Evolutionary conservation across 2,113 vertebrate species (phyloP), one percentile per base, ranked within the genome.

Genomic region (Entomyzon cyanotis): DNA sequence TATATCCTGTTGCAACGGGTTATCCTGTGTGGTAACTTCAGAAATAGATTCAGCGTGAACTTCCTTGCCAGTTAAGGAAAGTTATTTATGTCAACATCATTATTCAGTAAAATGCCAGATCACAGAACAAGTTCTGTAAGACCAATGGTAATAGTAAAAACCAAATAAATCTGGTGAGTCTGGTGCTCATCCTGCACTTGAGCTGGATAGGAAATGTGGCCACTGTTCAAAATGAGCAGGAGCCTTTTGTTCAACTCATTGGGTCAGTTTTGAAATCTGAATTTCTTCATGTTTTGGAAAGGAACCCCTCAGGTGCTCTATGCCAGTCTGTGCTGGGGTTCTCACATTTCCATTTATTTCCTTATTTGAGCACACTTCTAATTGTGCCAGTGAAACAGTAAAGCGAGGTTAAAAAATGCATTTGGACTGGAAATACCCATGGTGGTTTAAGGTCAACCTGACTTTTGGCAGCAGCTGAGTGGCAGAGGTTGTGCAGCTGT

Each of bases 1-100:
- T 84, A 70, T 42, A 87, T 81, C 88, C 90, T 82, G 65, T 37
- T 92, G 88, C 73, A 90, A 73, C 65, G 89, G 86, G 73, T 90
- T 95, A 55, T n/a, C 55, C 31, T 68, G 39, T 89, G 47, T 91
- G 69, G 73, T 78, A 90, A 87, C 41, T 84, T 71, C 76, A 92
- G 65, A 92, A 95, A 90, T 41, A 90, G 65, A 92, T 65, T 64
- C 7, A 28, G 25, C 1, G 0, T 55, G 55, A 68, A 86, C 69
- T 90, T 89, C 68, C 94, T 94, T 90, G 44, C 35, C 33, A 50
- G 80, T 67, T 71, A 86, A 91, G 50, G 39, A 63, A 87, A 84
- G 84, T 52, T 87, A 12, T 16, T 20, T 18, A 22, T 1, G 5
- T 75, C 21, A 65, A 56, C 25, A 9, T 10, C 30, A 1, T 49